Conservation (phyloP, 2,113 vertebrate genomes). For the Rhinolophus ferrumequinum region DNA sequence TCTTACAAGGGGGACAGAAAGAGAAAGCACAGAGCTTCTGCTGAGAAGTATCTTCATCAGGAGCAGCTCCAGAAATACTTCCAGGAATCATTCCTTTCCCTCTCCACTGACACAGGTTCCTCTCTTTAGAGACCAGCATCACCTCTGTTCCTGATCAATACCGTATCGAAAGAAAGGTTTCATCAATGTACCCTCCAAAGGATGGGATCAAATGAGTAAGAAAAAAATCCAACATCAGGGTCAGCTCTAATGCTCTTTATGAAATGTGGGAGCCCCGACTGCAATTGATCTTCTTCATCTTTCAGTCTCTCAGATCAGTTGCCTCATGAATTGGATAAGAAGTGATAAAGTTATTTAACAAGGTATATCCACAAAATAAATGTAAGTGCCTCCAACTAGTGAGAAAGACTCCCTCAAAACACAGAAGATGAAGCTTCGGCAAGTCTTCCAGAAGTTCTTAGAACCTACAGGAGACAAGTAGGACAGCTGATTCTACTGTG, state of each 20-base stretch:
- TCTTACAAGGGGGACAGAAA: slow-evolving; percentile 57
- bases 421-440: neutral
- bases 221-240: neutral
- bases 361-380: slow-evolving; percentile 48
- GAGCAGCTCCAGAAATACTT: slow-evolving; percentile 38
- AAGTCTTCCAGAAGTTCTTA: slow-evolving; percentile 4
- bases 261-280: neutral
- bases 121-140: slow-evolving; percentile 28
- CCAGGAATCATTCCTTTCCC: slow-evolving; percentile 64
- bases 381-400: neutral
- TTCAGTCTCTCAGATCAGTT: neutral
- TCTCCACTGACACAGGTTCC: slow-evolving; percentile 51
- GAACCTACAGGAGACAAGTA: neutral
- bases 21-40: slow-evolving; percentile 68
- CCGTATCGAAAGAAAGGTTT: neutral
- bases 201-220: neutral
- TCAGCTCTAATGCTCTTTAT: neutral
- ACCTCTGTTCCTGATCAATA: slow-evolving; percentile 37
- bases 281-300: slow-evolving; percentile 37
- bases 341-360: neutral
- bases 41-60: slow-evolving; percentile 62
- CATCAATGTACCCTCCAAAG: neutral
- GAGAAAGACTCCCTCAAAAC: slow-evolving; percentile 33
- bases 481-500: neutral
- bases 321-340: neutral